phyloP scores from a whole-genome alignment of 2,888 invertebrate genomes.

The Teleogryllus oceanicus region DNA sequence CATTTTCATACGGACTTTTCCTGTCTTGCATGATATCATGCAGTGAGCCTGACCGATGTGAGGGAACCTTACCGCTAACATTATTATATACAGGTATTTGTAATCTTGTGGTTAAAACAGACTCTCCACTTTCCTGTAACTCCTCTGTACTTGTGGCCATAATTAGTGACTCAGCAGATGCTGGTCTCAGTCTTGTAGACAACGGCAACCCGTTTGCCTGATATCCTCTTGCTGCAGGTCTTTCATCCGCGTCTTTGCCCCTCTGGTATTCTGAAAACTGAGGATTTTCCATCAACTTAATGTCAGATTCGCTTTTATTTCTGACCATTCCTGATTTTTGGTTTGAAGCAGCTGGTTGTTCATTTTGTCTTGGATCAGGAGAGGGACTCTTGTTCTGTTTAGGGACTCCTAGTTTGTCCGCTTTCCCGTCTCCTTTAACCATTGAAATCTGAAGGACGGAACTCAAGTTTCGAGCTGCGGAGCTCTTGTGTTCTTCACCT shows the following conservation, averaged over 20 bases:
- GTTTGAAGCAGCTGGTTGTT: background rate
- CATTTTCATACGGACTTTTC: background rate
- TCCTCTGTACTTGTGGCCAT: slow-evolving; percentile 36
- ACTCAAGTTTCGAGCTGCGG: slow-evolving; percentile 38
- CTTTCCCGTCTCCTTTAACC: background rate
- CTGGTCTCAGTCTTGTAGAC: slow-evolving; percentile 31
- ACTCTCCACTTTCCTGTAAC: slow-evolving; percentile 45
- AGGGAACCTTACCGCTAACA: slow-evolving; percentile 21
- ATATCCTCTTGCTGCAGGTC: background rate
- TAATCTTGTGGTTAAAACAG: slow-evolving; percentile 49
- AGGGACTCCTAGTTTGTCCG: no score
- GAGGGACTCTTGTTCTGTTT: slow-evolving; percentile 12
- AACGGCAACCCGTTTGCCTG: background rate
- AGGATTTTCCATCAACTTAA: background rate
- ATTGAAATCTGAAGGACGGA: slow-evolving; percentile 32
- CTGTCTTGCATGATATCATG: background rate
- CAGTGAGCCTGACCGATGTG: background rate
- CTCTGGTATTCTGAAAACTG: background rate
- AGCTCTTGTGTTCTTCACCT: slow-evolving; percentile 33
- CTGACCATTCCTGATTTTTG: background rate
- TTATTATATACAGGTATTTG: slow-evolving; percentile 45
- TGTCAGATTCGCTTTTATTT: background rate
- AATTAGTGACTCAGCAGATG: slow-evolving; percentile 36
- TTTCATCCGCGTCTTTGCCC: no score
- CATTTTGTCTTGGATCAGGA: background rate